Evolutionary conservation across 1,140 invertebrate genomes (phyloP).

Genomic region (Dinoponera quadriceps): DNA sequence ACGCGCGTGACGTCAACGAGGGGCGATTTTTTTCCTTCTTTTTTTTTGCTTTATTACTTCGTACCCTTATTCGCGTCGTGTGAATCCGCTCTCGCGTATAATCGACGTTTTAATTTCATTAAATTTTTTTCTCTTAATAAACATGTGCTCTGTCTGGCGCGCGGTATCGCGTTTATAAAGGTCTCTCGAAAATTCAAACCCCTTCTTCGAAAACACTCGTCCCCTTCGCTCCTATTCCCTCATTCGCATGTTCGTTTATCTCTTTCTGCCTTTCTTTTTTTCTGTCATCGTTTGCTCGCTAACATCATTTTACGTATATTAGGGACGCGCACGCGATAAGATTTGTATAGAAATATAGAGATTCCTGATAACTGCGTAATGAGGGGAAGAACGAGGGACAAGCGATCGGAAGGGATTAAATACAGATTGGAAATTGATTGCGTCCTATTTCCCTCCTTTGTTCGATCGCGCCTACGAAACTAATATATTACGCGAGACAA

Average conservation of each 20-base stretch:
- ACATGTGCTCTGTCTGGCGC: slow-evolving; percentile 37
- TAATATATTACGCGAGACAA: neutral
- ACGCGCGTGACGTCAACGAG: slow-evolving; percentile 35
- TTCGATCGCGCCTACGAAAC: slow-evolving; percentile 17
- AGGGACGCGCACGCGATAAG: slow-evolving; percentile 62
- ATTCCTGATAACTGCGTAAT: slow-evolving; percentile 21
- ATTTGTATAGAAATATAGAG: slow-evolving; percentile 70
- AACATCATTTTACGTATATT: slow-evolving; percentile 70
- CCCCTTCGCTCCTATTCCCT: slow-evolving; percentile 31
- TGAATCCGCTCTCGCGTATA: slow-evolving; percentile 32
- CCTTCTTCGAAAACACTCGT: slow-evolving; percentile 30
- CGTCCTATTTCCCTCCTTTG: slow-evolving; percentile 26
- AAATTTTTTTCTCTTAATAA: slow-evolving; percentile 55
- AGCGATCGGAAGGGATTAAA: slow-evolving; percentile 58
- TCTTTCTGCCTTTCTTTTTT: slow-evolving; percentile 20
- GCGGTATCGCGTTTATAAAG: slow-evolving; percentile 65
- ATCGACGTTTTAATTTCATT: slow-evolving; percentile 64
- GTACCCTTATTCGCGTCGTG: slow-evolving; percentile 42
- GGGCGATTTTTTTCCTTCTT: slow-evolving; percentile 1
- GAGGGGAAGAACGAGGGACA: slow-evolving; percentile 43
- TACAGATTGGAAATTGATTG: slow-evolving; percentile 46
- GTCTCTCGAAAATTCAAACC: slow-evolving; percentile 59
- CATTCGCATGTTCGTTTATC: slow-evolving; percentile 3
- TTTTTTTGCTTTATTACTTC: slow-evolving; percentile 39
- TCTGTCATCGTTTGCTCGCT: slow-evolving; percentile 54